Evolutionary conservation across 1,140 invertebrate species (phyloP).

Genomic region (Grapholita molesta): DNA sequence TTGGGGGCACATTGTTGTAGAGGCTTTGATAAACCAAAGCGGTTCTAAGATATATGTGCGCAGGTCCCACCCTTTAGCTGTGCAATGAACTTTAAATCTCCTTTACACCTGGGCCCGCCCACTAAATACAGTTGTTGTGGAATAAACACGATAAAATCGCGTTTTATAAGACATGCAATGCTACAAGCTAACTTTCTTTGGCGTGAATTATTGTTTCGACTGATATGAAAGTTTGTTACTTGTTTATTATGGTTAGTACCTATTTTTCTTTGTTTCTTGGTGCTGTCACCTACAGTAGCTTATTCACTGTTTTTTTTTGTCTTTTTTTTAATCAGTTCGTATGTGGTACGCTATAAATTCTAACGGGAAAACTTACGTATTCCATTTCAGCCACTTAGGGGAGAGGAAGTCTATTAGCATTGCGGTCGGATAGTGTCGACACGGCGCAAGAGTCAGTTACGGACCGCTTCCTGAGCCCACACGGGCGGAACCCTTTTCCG

Average conservation of each 20-base stretch:
- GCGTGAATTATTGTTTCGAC: slow-evolving; percentile 35
- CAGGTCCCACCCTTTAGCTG: slow-evolving; percentile 53
- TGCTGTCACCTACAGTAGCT: not conserved
- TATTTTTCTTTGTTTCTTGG: slow-evolving; percentile 22
- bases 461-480: slow-evolving; percentile 32
- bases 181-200: slow-evolving; percentile 30
- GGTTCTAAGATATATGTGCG: slow-evolving; percentile 55
- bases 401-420: slow-evolving; percentile 29
- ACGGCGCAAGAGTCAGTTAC: slow-evolving; percentile 25
- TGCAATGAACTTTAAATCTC: slow-evolving; percentile 70
- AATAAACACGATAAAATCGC: slow-evolving; percentile 59
- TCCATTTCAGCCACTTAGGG: slow-evolving; percentile 17
- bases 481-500: slow-evolving; percentile 38
- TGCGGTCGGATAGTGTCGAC: slow-evolving; percentile 32
- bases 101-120: slow-evolving; percentile 63
- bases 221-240: slow-evolving; percentile 13
- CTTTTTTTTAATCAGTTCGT: not conserved
- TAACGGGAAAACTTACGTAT: not conserved
- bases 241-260: not conserved
- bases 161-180: slow-evolving; percentile 55
- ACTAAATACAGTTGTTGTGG: slow-evolving; percentile 62
- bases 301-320: slow-evolving; percentile 18
- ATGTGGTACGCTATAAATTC: slow-evolving; percentile 15
- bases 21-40: slow-evolving; percentile 53
- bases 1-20: slow-evolving; percentile 37